Evolutionary conservation across 2,888 invertebrate genomes (phyloP).

Genomic region (Gnatocerus cornutus): DNA sequence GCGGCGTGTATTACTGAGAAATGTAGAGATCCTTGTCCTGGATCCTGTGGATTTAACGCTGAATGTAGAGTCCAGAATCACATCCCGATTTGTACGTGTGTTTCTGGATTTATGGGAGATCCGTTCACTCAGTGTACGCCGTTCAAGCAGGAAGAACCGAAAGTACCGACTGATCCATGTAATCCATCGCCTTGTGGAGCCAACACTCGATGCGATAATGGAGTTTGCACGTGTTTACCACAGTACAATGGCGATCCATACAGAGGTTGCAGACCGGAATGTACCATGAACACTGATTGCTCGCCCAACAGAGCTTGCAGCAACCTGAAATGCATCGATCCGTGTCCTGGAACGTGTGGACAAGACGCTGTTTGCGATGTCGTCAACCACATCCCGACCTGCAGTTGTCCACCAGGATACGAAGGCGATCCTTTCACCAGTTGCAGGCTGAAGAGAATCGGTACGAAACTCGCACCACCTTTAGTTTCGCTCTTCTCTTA

Average conservation of each 20-base stretch:
- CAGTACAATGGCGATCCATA: conserved; percentile 83
- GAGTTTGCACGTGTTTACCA: conserved; percentile 81
- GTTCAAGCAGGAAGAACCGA: conserved; percentile 36
- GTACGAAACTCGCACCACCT: conserved; percentile 47
- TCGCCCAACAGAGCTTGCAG: conserved; percentile 83
- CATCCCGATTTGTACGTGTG: conserved; percentile 79
- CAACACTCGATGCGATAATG: conserved; percentile 82
- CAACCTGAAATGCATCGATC: conserved; percentile 84
- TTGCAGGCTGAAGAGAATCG: conserved; percentile 68
- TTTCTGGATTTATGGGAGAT: conserved; percentile 78
- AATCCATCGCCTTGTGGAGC: conserved; percentile 85
- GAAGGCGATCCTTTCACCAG: conserved; percentile 85
- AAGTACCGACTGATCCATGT: conserved; percentile 76
- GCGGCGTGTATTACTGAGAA: conserved; percentile 82
- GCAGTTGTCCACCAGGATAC: conserved; percentile 81
- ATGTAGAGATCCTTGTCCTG: conserved; percentile 81
- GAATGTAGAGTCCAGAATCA: conserved; percentile 82
- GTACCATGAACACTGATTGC: conserved; percentile 87
- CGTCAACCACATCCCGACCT: conserved; percentile 87
- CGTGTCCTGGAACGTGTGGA: conserved; percentile 86
- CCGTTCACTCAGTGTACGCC: conserved; percentile 77
- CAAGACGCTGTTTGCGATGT: conserved; percentile 86
- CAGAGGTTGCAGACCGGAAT: conserved; percentile 86
- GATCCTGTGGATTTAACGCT: conserved; percentile 82
- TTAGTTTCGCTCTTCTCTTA: neutral